phyloP scores from a whole-genome alignment of 1,140 invertebrate genomes.

The Calosoma granatense region DNA sequence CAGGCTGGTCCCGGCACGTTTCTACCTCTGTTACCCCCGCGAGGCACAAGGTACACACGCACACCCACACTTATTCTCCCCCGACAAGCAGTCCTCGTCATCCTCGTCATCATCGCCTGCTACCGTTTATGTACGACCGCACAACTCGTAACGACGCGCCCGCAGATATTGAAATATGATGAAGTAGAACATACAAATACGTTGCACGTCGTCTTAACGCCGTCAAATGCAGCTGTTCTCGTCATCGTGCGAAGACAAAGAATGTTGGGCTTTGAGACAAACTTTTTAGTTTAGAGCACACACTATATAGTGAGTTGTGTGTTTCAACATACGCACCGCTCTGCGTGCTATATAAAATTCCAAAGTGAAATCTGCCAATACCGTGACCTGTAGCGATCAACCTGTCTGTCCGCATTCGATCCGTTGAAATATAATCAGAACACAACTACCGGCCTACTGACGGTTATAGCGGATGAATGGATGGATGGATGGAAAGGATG shows the following conservation, averaged over 20 bases:
- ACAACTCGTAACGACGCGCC: conserved; percentile 1
- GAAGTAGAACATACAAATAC: conserved; percentile 6
- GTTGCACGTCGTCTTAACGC: not conserved
- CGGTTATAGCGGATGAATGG: no score
- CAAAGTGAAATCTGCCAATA: not conserved
- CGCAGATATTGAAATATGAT: conserved; percentile 6
- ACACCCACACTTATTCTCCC: not conserved
- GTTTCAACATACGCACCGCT: not conserved
- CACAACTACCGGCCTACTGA: not conserved
- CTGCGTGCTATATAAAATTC: not conserved
- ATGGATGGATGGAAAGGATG: no score
- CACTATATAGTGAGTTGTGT: not conserved
- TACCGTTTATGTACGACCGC: not conserved
- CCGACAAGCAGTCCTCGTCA: not conserved
- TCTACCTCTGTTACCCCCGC: not conserved
- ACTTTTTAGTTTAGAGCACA: no score
- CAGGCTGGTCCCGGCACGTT: not conserved
- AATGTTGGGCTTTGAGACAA: not conserved
- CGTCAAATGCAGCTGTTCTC: conserved; percentile 5
- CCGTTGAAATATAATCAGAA: not conserved
- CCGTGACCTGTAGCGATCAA: not conserved
- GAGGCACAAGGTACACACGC: not conserved
- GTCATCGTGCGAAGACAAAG: not conserved
- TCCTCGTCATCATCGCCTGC: not conserved
- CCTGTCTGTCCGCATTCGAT: not conserved